Conservation (phyloP, 1,140 invertebrate species). For the Ylistrum balloti region DNA sequence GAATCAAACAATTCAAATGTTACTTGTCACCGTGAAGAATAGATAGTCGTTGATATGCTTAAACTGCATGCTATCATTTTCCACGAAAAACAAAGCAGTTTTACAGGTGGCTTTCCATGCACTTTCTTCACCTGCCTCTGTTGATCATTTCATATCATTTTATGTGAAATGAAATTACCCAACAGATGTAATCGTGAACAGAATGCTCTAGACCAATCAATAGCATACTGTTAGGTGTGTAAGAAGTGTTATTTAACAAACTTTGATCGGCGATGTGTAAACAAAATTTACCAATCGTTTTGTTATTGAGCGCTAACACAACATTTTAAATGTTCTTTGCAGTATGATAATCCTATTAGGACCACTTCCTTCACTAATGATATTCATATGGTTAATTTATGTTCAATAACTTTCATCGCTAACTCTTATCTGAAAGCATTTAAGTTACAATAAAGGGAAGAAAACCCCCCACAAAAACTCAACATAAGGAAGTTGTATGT, state of each 20-base stretch:
- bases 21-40: no score
- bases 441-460: not conserved
- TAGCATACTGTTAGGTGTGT: no score
- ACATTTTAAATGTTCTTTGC: not conserved
- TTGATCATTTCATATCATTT: not conserved
- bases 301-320: no score
- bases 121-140: not conserved
- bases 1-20: no score
- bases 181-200: not conserved
- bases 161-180: not conserved
- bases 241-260: no score
- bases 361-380: not conserved
- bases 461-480: no score
- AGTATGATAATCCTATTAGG: not conserved
- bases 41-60: no score
- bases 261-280: no score
- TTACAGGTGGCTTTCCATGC: not conserved
- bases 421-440: not conserved
- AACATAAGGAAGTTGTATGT: not conserved
- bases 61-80: no score
- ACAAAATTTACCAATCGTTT: no score
- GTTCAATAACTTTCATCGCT: no score
- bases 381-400: not conserved
- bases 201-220: not conserved
- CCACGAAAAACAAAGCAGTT: not conserved